phyloP scores from a whole-genome alignment of 2,888 invertebrate species.

The Pherbina coryleti region DNA sequence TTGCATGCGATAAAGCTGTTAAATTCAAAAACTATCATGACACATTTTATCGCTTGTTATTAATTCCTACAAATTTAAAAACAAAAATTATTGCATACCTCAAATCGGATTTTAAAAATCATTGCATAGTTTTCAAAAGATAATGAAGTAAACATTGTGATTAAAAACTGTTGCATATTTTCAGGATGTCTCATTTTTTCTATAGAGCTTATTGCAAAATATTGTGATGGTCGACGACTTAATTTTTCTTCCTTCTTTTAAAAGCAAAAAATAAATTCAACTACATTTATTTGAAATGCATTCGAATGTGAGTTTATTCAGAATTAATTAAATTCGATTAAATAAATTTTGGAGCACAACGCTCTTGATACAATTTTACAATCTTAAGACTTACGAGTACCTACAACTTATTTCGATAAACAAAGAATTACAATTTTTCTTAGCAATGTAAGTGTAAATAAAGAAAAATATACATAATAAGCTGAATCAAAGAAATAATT shows the following conservation, averaged over 20 bases:
- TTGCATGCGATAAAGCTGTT: no score
- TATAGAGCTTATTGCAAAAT: no score
- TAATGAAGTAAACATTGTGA: no score
- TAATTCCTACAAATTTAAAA: no score
- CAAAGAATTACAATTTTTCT: not conserved
- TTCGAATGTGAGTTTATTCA: constrained; percentile 15
- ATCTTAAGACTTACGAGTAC: not conserved
- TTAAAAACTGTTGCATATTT: no score
- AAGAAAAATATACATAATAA: constrained; percentile 15
- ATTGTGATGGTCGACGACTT: no score
- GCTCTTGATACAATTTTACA: not conserved
- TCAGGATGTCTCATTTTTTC: no score
- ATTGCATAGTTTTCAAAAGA: no score
- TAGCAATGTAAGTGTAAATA: not conserved
- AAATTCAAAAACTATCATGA: no score
- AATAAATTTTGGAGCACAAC: constrained; percentile 10
- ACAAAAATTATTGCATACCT: not conserved
- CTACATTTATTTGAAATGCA: not conserved
- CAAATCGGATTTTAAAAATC: no score
- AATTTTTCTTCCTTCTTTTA: not conserved
- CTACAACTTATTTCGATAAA: not conserved
- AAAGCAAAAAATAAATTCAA: not conserved
- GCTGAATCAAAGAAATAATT: not conserved
- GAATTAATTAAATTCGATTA: constrained; percentile 30
- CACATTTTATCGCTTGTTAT: no score